phyloP scores from a whole-genome alignment of 2,888 invertebrate species.

The Anorthoa munda region DNA sequence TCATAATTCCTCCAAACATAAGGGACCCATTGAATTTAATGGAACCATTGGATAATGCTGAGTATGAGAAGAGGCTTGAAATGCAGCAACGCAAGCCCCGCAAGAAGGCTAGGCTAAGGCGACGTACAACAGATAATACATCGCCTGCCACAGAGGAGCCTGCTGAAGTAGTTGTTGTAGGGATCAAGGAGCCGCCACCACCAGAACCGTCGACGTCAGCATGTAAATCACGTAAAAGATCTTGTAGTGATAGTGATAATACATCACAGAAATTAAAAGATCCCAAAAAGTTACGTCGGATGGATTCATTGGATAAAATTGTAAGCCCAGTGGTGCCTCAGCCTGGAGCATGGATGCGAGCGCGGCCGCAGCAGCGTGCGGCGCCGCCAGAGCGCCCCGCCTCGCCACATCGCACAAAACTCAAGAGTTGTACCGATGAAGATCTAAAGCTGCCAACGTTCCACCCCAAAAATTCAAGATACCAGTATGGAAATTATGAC shows the following conservation, averaged over 20 bases:
- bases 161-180: constrained; percentile 75
- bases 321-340: constrained; percentile 98
- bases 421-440: constrained; percentile 80
- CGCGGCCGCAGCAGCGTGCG: constrained; percentile 80
- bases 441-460: constrained; percentile 92
- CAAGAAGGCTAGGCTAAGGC: constrained; percentile 92
- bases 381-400: constrained; percentile 87
- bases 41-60: constrained; percentile 94
- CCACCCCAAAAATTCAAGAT: constrained; percentile 94
- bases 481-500: constrained; percentile 99
- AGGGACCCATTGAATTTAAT: constrained; percentile 97
- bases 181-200: constrained; percentile 83
- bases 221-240: constrained; percentile 86
- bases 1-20: constrained; percentile 97
- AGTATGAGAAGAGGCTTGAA: constrained; percentile 94
- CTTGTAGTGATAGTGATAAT: constrained; percentile 91
- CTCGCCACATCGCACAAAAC: constrained; percentile 85
- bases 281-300: constrained; percentile 91
- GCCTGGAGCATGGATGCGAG: constrained; percentile 95
- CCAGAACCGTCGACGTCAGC: constrained; percentile 84
- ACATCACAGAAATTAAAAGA: constrained; percentile 89
- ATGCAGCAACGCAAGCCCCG: constrained; percentile 93
- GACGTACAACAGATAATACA: constrained; percentile 87
- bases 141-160: constrained; percentile 77
- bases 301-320: constrained; percentile 96